Conservation (phyloP, 2,113 vertebrate species). For the Caranx melampygus region DNA sequence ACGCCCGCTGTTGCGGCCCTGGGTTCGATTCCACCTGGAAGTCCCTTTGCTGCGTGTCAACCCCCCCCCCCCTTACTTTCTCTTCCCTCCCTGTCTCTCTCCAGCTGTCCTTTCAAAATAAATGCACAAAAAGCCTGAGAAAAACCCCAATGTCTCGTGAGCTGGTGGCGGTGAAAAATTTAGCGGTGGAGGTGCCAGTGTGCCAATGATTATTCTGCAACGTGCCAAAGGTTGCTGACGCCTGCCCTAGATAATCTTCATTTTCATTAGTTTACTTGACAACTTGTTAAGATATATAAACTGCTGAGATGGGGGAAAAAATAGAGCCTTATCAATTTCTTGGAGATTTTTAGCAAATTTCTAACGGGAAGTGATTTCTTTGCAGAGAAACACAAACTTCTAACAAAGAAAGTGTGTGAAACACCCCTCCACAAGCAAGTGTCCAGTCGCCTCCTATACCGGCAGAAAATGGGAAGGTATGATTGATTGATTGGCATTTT, state of each 20-base stretch:
- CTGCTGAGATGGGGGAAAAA: neutral
- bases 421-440: slow-evolving; percentile 94
- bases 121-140: too few species aligned
- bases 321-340: neutral
- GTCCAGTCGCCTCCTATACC: slow-evolving; percentile 87
- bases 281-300: neutral
- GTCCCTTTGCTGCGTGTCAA: too few species aligned
- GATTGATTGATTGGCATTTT: neutral
- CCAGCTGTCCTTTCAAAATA: too few species aligned
- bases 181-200: too few species aligned
- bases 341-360: neutral
- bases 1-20: too few species aligned
- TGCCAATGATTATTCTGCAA: too few species aligned
- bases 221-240: too few species aligned
- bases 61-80: too few species aligned
- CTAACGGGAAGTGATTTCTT: neutral
- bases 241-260: neutral
- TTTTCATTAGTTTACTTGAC: neutral
- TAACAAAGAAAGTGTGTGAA: slow-evolving; percentile 93
- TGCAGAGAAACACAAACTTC: slow-evolving; percentile 85
- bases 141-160: too few species aligned
- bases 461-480: slow-evolving; percentile 92
- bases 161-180: too few species aligned
- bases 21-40: too few species aligned
- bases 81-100: too few species aligned